Evolutionary conservation across 2,888 invertebrate genomes (phyloP).

Genomic region (Luperina testacea): DNA sequence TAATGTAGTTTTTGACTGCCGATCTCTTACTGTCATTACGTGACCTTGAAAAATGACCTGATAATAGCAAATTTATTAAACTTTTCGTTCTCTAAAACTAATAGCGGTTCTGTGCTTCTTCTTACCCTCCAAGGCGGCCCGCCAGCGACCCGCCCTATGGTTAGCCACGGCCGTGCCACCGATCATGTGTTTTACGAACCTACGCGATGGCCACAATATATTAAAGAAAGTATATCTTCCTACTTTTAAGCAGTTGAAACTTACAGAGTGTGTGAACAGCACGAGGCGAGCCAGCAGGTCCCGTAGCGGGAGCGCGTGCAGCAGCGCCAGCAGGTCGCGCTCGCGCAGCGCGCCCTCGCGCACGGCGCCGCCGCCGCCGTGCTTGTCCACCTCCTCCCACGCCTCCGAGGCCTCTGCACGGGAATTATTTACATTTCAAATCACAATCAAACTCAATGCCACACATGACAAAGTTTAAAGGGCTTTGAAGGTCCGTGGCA

Average conservation of each 20-base stretch:
- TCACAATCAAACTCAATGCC: not conserved
- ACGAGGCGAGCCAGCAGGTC: slow-evolving; percentile 77
- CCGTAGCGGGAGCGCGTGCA: slow-evolving; percentile 76
- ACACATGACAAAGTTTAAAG: not conserved
- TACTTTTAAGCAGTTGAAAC: slow-evolving; percentile 25
- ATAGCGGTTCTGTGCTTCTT: not conserved
- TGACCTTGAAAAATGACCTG: no score
- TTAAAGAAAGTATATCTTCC: not conserved
- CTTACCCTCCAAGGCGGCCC: not conserved
- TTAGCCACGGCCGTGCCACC: not conserved
- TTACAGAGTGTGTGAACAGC: slow-evolving; percentile 77
- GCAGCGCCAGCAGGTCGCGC: slow-evolving; percentile 79
- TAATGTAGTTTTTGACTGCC: no score
- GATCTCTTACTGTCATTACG: no score
- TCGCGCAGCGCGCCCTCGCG: slow-evolving; percentile 81
- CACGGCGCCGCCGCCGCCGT: slow-evolving; percentile 80
- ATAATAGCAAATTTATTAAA: no score
- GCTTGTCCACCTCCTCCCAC: slow-evolving; percentile 83
- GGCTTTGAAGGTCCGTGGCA: not conserved
- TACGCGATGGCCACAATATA: not conserved
- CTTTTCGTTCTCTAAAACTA: no score
- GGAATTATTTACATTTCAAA: not conserved
- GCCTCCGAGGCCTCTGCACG: slow-evolving; percentile 73
- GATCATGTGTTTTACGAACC: not conserved
- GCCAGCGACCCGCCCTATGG: no score